Base-by-base conservation (phyloP, 2,113 vertebrate genomes). In the Barnardius zonarius region DNA sequence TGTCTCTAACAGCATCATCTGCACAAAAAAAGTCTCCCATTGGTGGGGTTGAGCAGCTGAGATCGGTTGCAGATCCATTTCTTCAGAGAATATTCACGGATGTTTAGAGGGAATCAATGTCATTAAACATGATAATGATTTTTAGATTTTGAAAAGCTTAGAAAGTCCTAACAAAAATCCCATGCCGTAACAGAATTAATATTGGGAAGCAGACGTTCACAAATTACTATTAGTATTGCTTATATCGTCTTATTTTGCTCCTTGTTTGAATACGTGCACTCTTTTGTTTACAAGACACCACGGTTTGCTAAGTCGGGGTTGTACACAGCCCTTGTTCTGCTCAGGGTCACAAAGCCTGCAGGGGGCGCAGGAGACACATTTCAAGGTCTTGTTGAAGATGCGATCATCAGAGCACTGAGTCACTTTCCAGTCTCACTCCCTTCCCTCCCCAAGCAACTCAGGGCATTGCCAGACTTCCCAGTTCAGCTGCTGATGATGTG, bases 281-380 rank as follows among this genome's bases (percentile, higher is more conserved):
- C 27, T 64, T 70, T 46, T n/a, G 54, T 35, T 70, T 59, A 61
- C 16, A 80, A 46, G 61, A 39, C 43, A 55, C 23, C 5, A 13
- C 11, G 3, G 9, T 59, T 81, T 90, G 72, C 55, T 12, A n/a
- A 35, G 62, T 37, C 7, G 10, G 14, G 28, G 23, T 3, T 61
- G 33, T 13, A 49, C 10, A 18, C 27, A 74, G 3, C n/a, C 35
- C 0, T 28, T 88, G 43, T n/a, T 14, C 37, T 48, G 51, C 46
- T 62, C 35, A 51, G 35, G 61, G 41, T 15, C 55, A 72, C 64
- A 77, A 62, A 61, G 69, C 64, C 85, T 90, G 83, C 76, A 95
- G 93, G 83, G 73, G 93, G 90, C 78, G 92, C 80, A 95, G 76
- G 48, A 96, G 95, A 83, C 49, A 68, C 41, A 41, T 30, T 4